Conservation (phyloP, 2,113 vertebrate genomes). For the Ptilorrhoa leucosticta region DNA sequence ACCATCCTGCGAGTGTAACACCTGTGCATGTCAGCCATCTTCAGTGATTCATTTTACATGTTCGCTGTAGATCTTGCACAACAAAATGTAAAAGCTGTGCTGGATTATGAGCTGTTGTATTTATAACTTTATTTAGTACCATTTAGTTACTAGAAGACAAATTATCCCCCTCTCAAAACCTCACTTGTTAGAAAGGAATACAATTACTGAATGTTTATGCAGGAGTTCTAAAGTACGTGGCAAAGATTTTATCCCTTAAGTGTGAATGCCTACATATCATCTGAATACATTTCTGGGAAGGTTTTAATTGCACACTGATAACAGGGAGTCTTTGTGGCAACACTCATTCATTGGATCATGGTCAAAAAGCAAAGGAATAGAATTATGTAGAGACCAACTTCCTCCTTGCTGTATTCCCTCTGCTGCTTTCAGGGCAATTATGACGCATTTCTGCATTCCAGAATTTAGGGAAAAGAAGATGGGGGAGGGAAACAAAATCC, state of each 20-base stretch:
- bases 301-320: not conserved
- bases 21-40: not conserved
- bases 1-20: not conserved
- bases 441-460: not conserved
- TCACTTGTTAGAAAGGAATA: not conserved
- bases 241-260: not conserved
- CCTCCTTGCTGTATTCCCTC: not conserved
- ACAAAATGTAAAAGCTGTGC: not conserved
- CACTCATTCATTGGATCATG: not conserved
- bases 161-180: not conserved
- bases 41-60: not conserved
- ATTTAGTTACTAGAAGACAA: not conserved
- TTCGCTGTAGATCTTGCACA: not conserved
- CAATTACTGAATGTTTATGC: not conserved
- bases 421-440: not conserved
- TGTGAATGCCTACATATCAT: not conserved
- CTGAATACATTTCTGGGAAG: not conserved
- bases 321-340: constrained; percentile 9
- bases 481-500: not conserved
- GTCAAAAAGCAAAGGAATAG: not conserved
- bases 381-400: not conserved
- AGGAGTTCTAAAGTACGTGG: not conserved
- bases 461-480: not conserved
- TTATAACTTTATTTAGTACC: not conserved
- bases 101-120: not conserved